Base-by-base conservation (phyloP, 1,140 invertebrate species). In the Chrysomallon squamiferum region DNA sequence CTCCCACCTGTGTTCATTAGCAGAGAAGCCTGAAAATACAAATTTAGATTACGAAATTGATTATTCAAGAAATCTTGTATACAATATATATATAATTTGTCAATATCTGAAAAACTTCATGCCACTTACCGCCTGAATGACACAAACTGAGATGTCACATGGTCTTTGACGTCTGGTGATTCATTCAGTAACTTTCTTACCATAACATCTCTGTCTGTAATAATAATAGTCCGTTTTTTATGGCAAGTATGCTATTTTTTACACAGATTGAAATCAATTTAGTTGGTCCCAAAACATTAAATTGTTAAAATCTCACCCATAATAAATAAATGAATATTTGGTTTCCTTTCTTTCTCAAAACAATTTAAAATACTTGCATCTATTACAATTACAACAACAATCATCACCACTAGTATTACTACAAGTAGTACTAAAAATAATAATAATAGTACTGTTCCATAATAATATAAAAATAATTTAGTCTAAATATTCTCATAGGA, bases 61-160 rank as follows among this genome's bases (percentile, higher is more conserved):
- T 43, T 1, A n/a, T 13, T 11, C 0, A n/a, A 43, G 41, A 0
- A n/a, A 43, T 11, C 11, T 11, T 20, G 15, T 15, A 61, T 49
- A 9, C n/a, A 62, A 52, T 30, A 2, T n/a, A 13, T 50, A 9
- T 15, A 7, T 62, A n/a, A n/a, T n/a, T n/a, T n/a, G n/a, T n/a
- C n/a, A n/a, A n/a, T n/a, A n/a, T n/a, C n/a, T n/a, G n/a, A n/a
- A n/a, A n/a, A n/a, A n/a, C n/a, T n/a, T n/a, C n/a, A 27, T 7
- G 56, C 5, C 0, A 35, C 66, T 62, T 69, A 84, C 82, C 75
- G 83, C 65, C 69, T 77, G 58, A 82, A 84, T 13, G 79, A 59
- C 13, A 84, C 72, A 69, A 84, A 80, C 74, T 84, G 80, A 33
- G 79, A 80, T 9, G 68, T 74, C 15, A 66, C 71, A 33, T 81